phyloP scores from a whole-genome alignment of 2,888 invertebrate species.

The Watsonalla cultraria region DNA sequence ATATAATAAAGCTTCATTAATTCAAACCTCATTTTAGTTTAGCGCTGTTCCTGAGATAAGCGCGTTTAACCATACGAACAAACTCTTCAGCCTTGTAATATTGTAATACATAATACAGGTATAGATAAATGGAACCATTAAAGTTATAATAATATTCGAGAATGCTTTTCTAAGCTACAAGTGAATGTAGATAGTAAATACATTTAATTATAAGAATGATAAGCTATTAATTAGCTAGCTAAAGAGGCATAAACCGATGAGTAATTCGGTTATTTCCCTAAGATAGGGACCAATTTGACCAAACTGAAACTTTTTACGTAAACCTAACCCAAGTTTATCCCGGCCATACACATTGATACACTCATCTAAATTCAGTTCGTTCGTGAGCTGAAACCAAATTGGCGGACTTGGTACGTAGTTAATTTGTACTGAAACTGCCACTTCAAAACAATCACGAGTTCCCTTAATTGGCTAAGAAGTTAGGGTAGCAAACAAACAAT shows the following conservation, averaged over 20 bases:
- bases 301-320: conserved; percentile 38
- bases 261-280: conserved; percentile 2
- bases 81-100: too few species aligned
- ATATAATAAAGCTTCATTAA: too few species aligned
- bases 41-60: too few species aligned
- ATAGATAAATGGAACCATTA: too few species aligned
- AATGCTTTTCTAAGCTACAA: too few species aligned
- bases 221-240: too few species aligned
- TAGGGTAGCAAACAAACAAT: conserved; percentile 36
- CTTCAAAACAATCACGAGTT: conserved; percentile 49
- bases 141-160: too few species aligned
- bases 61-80: too few species aligned
- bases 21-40: too few species aligned
- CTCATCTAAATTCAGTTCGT: conserved; percentile 64
- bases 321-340: conserved; percentile 28
- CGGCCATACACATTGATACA: conserved; percentile 59
- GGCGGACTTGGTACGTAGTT: conserved; percentile 45
- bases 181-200: too few species aligned
- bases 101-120: too few species aligned
- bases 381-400: conserved; percentile 58
- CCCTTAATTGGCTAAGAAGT: conserved; percentile 53
- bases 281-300: conserved; percentile 36
- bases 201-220: too few species aligned
- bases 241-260: not conserved
- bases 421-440: conserved; percentile 57